Evolutionary conservation across 64 coral and sea anemone genomes (phyloP).

Genomic region (Astreopora myriophthalma): DNA sequence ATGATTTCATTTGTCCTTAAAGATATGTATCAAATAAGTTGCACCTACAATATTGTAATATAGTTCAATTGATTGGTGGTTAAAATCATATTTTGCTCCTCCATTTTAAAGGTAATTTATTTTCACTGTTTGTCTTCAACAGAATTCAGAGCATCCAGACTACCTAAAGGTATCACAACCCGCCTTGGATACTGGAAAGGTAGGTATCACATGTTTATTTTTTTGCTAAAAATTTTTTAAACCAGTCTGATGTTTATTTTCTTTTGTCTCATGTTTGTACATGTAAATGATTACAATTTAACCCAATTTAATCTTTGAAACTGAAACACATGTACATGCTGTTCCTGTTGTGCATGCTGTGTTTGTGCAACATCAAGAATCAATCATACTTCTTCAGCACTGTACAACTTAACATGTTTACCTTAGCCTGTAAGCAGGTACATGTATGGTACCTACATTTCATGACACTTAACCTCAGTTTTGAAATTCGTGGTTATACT

Average conservation of each 20-base stretch:
- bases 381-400: no score
- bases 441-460: no score
- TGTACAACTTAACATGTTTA: no score
- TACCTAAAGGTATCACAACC: conserved; percentile 21
- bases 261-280: neutral
- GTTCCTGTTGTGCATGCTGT: no score
- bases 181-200: conserved; percentile 48
- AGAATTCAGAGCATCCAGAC: conserved; percentile 47
- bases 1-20: neutral
- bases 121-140: neutral
- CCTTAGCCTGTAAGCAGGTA: no score
- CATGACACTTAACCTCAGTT: no score
- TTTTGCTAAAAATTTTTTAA: neutral
- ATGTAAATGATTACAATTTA: neutral
- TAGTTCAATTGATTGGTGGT: neutral
- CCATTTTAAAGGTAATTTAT: neutral
- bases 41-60: neutral
- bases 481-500: no score
- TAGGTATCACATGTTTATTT: neutral
- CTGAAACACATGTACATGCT: no score
- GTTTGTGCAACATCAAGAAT: no score
- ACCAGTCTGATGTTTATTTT: neutral
- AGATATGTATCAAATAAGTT: neutral
- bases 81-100: neutral
- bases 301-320: no score